Base-by-base conservation (phyloP, 30 jellyfish, hydroid and myxozoan genomes). In the Chrysaora quinquecirrha region DNA sequence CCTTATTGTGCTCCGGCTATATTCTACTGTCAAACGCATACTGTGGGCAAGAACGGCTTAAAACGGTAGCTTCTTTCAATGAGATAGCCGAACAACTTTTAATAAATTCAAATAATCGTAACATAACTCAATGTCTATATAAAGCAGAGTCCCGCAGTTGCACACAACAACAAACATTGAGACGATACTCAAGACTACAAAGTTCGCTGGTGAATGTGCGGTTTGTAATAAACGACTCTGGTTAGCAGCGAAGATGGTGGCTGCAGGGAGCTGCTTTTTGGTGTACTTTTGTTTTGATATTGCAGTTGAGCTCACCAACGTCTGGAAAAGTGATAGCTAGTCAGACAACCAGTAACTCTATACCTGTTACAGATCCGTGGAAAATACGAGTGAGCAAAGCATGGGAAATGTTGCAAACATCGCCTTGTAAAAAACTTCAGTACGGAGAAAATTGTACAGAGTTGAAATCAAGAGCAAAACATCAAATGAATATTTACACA, bases 381-480 rank as follows among this genome's bases (percentile, higher is more conserved):
- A 48, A 58, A 10, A 47, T 6, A 6, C 87, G 97, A 48, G 84
- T 75, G 0, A 76, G 74, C 65, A 78, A 60, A 28, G 97, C 90
- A 1, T 84, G 89, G 96, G 89, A 77, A 27, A 20, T 90, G 89
- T 24, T 90, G 19, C 87, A 62, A 23, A 65, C 76, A 14, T 69
- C 84, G 64, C 85, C 97, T 0, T 90, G 97, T 82, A 76, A 67
- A 31, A 66, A 75, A 27, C 64, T 90, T 23, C 94, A 75, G 58
- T 71, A 64, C 62, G 87, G 96, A 43, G 94, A 83, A 25, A 73
- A 90, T 75, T 90, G 97, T 67, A 84, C 89, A 30, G 65, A 56
- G 30, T 38, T 90, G 30, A 83, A 84, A 58, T 22, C 83, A 38
- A 87, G 85, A 52, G 52, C 48, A n/a, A 31, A 67, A 47, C 43